A percentile compares a stretch with the other conserved stretches of the same genome.
These are phyloP conservation scores for Octomys mimax DNA, from an alignment of 2,797 vertebrate species.

Conservation along the genomic window DNA sequence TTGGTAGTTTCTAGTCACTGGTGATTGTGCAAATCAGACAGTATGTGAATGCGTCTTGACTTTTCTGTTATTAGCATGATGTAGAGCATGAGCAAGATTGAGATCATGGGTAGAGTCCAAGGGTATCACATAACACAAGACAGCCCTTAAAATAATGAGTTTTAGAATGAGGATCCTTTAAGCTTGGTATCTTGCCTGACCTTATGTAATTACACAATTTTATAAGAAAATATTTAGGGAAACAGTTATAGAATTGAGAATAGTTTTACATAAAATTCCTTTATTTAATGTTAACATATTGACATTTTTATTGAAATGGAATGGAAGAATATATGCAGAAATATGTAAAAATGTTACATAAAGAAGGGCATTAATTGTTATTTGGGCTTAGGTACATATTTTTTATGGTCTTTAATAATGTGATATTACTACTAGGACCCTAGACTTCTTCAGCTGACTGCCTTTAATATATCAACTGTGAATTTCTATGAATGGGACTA, in stretches of 20 bases:
- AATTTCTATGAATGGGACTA: constrained; percentile 55
- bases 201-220: too few relatives aligned
- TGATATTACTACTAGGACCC: constrained; percentile 1
- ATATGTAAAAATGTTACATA: constrained; percentile 16
- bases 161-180: too few relatives aligned
- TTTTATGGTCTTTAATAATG: neutral
- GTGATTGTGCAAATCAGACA: too few relatives aligned
- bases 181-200: too few relatives aligned
- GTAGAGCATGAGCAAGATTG: too few relatives aligned
- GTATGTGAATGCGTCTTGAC: too few relatives aligned
- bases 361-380: neutral
- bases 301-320: constrained; percentile 67
- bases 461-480: neutral
- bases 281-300: constrained; percentile 48
- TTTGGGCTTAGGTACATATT: neutral
- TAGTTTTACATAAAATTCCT: constrained; percentile 77
- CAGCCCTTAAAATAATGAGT: too few relatives aligned
- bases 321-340: constrained; percentile 72
- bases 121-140: too few relatives aligned
- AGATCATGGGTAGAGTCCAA: too few relatives aligned
- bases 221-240: too few relatives aligned
- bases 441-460: neutral
- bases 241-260: constrained; percentile 33
- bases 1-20: too few relatives aligned
- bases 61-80: too few relatives aligned